Evolutionary conservation across 2,113 vertebrate genomes (phyloP), one percentile per base, ranked within the genome.

Genomic region (Gadus chalcogrammus): DNA sequence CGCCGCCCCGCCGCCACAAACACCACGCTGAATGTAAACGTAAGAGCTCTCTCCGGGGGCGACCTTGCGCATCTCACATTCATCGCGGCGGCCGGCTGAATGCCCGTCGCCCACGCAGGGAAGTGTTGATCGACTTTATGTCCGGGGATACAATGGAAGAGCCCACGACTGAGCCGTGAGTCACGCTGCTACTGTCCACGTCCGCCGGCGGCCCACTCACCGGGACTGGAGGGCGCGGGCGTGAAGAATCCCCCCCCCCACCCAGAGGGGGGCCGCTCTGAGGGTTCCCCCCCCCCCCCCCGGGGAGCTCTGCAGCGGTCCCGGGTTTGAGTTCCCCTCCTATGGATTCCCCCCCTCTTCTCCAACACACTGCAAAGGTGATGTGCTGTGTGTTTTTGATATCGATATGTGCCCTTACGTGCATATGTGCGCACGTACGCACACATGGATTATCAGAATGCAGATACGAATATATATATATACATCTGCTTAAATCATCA

Each of bases 121-220:
- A 56, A 52, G 75, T 73, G 78, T 77, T 73, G 59, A 70, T 74
- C 3, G 13, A 74, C 68, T 84, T 81, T 75, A 78, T 66, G 48
- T 63, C 79, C 81, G 64, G 15, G n/a, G 59, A 61, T 61, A 61
- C 59, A 71, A 72, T 70, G 31, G 15, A 35, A 24, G 69, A 15
- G 69, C 72, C 61, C 72, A 67, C 70, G 71, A 72, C 84, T 42
- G n/a, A 12, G 62, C 65, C 11, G 63, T 82, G 83, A 81, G 38
- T 80, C 80, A 84, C 52, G 15, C 35, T 38, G 22, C 9, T 20
- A 17, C 17, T 9, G 0, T 58, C 56, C 79, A 42, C 28, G 18
- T 48, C 27, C 8, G 4, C 28, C 15, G n/a, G 18, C 60, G 24
- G 67, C 82, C 75, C 74, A 81, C 80, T 22, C 38, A 70, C 74